A percentile compares a stretch with the other conserved stretches of the same genome.
These are phyloP conservation scores for Drosophila nasuta DNA, from an alignment of 1,140 invertebrate genomes.

Conservation along the genomic window DNA sequence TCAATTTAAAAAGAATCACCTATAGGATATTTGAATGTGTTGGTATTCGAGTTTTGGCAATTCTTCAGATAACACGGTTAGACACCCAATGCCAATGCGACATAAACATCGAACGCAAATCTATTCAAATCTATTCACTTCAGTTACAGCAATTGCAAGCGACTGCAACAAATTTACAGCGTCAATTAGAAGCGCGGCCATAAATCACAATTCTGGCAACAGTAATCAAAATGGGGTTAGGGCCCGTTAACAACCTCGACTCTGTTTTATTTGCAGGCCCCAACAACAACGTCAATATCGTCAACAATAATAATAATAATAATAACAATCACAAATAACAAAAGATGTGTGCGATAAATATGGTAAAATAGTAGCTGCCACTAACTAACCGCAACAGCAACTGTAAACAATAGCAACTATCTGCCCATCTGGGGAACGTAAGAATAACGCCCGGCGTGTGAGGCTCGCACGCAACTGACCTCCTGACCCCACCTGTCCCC, in stretches of 20 bases:
- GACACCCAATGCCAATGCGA: constrained; percentile 5
- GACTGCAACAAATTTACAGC: constrained; percentile 66
- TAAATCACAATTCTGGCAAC: constrained; percentile 66
- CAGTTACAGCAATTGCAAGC: constrained; percentile 65
- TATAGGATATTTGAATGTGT: neutral
- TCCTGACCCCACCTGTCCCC: neutral
- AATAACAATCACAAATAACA: constrained; percentile 22
- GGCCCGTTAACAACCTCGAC: constrained; percentile 17
- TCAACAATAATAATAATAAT: constrained; percentile 16
- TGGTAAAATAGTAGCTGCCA: constrained; percentile 42
- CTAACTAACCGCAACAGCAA: constrained; percentile 25
- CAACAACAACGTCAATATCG: neutral
- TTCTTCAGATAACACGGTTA: constrained; percentile 36
- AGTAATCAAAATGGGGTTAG: constrained; percentile 59
- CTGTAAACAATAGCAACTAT: constrained; percentile 30
- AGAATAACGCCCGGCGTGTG: constrained; percentile 20
- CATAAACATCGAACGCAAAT: constrained; percentile 16
- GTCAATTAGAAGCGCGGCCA: constrained; percentile 58
- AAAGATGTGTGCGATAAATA: constrained; percentile 42
- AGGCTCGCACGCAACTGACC: constrained; percentile 31
- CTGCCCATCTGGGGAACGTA: neutral
- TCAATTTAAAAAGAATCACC: constrained; percentile 46
- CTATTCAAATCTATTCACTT: constrained; percentile 16
- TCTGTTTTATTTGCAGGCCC: constrained; percentile 22
- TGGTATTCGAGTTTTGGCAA: neutral